phyloP scores from a whole-genome alignment of 2,113 vertebrate species.

The Numenius arquata region DNA sequence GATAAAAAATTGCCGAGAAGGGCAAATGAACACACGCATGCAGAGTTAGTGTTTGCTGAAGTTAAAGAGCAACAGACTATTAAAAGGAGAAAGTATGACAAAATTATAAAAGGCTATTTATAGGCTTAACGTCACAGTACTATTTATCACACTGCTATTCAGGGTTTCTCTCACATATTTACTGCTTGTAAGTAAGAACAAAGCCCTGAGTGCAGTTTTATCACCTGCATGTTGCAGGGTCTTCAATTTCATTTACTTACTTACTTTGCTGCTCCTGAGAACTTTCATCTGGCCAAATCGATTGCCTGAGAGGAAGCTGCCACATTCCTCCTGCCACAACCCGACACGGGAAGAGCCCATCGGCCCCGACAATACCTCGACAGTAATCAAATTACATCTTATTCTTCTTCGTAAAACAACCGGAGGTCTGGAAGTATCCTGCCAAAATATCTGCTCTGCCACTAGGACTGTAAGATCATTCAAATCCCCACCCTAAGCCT shows the following conservation, averaged over 20 bases:
- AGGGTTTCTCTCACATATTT: not conserved
- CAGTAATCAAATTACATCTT: not conserved
- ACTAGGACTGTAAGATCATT: not conserved
- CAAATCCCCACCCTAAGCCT: rapidly evolving
- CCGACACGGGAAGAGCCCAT: rapidly evolving
- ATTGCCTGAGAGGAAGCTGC: not conserved
- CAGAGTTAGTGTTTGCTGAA: not conserved
- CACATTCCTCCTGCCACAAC: not conserved
- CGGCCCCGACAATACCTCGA: rapidly evolving
- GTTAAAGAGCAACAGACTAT: not conserved
- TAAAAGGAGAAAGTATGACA: not conserved
- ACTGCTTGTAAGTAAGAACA: not conserved
- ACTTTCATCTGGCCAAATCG: not conserved
- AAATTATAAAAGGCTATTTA: slow-evolving; percentile 1
- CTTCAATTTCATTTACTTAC: not conserved
- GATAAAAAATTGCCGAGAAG: not conserved
- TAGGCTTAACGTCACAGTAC: not conserved
- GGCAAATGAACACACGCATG: not conserved
- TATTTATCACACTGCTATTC: not conserved
- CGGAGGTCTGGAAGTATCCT: not conserved
- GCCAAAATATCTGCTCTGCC: not conserved
- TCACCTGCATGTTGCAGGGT: not conserved
- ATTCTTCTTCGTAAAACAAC: not conserved
- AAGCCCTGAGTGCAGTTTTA: not conserved
- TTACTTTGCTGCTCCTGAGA: not conserved